Evolutionary conservation across 2,113 vertebrate species (phyloP), one percentile per base, ranked within the genome.

Genomic region (Prunella fulvescens): DNA sequence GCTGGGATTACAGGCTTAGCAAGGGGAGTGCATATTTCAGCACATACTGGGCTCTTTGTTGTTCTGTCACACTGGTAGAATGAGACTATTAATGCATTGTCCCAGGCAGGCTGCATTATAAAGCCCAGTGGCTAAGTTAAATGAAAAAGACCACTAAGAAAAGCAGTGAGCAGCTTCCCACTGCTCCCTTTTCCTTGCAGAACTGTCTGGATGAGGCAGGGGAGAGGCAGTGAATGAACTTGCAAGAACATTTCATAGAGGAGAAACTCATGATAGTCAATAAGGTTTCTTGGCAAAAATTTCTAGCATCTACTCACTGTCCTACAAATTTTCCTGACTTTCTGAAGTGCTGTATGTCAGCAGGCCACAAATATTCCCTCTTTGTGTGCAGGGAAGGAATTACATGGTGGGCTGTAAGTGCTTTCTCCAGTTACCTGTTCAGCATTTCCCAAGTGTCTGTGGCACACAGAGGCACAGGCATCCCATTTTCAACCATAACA

Each of bases 41-140:
- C 91, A 82, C 84, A 91, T 89, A 97, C 77, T 93, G 86, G 53
- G 86, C 57, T 93, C 91, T 97, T 95, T 96, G 94, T 97, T 90
- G 91, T 87, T 91, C 89, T 96, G 89, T 95, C 94, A 92, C 81
- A 39, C 40, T 72, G 81, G 28, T 56, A 87, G 91, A 96, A 95
- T 92, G 69, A 97, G 89, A 93, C 94, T 92, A 96, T 95, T 95
- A 95, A 90, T 85, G 81, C 57, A 65, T 91, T 95, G 95, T 95
- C 73, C 91, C 31, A 76, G 89, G 25, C 81, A 87, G 83, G 73
- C 73, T 81, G 48, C 12, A 12, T 91, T 95, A 85, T 64, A 92
- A 96, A 95, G 81, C 77, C 86, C 81, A 92, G 40, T 89, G 86
- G 81, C 86, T 69, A 94, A 71, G 47, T 92, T 91, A 91, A 94